These are phyloP conservation scores for Lycaon pictus DNA, from an alignment of 2,113 vertebrate genomes.

Conservation along the genomic window DNA sequence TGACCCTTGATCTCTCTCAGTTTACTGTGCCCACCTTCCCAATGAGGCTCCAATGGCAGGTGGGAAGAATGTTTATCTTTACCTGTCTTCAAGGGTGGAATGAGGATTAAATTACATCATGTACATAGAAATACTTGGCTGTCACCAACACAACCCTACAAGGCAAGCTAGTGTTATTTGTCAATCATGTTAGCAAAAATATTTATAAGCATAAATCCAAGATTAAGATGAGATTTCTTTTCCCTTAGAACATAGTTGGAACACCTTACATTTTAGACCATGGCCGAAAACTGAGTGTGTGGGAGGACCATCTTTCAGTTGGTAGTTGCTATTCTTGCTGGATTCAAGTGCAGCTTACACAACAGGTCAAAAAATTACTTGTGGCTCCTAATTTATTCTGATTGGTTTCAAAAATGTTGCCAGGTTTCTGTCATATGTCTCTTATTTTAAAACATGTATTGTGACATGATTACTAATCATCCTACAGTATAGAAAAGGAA, in stretches of 20 bases:
- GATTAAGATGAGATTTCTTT: constrained; percentile 23
- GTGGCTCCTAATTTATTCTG: neutral
- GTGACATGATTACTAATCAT: neutral
- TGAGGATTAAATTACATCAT: neutral
- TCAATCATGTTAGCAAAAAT: constrained; percentile 27
- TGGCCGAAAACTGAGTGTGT: neutral
- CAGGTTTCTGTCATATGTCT: neutral
- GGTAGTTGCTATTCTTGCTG: neutral
- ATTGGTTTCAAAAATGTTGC: neutral
- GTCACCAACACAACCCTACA: neutral
- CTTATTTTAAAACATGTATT: constrained; percentile 1
- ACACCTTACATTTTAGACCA: neutral
- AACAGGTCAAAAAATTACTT: neutral
- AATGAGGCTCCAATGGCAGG: neutral
- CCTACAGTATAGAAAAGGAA: neutral
- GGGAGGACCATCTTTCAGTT: neutral
- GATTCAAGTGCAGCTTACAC: neutral
- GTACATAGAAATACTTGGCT: neutral
- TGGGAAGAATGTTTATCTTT: neutral
- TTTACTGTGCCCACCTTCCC: neutral
- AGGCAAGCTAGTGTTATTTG: neutral
- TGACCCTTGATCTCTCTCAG: neutral
- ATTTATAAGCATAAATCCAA: neutral
- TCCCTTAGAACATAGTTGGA: neutral
- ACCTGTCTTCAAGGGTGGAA: neutral